Percentiles rank a stretch among this genome's conserved stretches.
phyloP scores from a whole-genome alignment of 53 echinoderm and acorn worm species.

The Arbacia lixula region DNA sequence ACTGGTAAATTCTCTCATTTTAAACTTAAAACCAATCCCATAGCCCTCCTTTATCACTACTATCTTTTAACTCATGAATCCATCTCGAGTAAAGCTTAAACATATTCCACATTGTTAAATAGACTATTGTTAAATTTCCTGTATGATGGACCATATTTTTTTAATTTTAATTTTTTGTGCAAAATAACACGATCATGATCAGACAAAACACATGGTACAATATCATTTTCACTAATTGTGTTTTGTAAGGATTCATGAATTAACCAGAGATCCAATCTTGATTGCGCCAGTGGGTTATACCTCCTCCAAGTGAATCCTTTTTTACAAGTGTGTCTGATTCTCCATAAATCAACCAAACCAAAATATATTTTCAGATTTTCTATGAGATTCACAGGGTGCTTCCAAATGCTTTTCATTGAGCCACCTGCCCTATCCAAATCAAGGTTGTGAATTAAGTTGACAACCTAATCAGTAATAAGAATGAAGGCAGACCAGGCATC shows the following conservation, averaged over 20 bases:
- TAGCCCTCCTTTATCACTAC: background rate
- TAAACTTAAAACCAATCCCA: slow-evolving; percentile 26
- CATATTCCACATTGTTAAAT: slow-evolving; percentile 10
- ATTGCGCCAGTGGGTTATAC: slow-evolving; percentile 8
- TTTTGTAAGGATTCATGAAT: slow-evolving; percentile 14
- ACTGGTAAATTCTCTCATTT: slow-evolving; percentile 18
- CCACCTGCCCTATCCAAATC: background rate
- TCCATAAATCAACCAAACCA: background rate
- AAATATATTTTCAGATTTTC: background rate
- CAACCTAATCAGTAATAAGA: background rate
- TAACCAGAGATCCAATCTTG: slow-evolving; percentile 22
- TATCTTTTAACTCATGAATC: background rate
- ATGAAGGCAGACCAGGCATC: slow-evolving; percentile 35
- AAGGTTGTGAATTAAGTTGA: background rate
- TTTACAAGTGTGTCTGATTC: background rate
- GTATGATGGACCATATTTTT: slow-evolving; percentile 7
- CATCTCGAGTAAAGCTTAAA: background rate
- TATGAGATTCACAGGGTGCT: background rate
- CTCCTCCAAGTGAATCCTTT: background rate
- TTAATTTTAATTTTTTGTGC: background rate
- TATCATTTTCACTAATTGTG: background rate
- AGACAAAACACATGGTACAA: slow-evolving; percentile 3
- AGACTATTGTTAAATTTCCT: slow-evolving; percentile 28
- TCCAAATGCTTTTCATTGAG: background rate
- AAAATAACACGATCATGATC: slow-evolving; percentile 16